These are phyloP conservation scores for Sinella curviseta DNA, from an alignment of 1,140 invertebrate species.

Conservation along the genomic window DNA sequence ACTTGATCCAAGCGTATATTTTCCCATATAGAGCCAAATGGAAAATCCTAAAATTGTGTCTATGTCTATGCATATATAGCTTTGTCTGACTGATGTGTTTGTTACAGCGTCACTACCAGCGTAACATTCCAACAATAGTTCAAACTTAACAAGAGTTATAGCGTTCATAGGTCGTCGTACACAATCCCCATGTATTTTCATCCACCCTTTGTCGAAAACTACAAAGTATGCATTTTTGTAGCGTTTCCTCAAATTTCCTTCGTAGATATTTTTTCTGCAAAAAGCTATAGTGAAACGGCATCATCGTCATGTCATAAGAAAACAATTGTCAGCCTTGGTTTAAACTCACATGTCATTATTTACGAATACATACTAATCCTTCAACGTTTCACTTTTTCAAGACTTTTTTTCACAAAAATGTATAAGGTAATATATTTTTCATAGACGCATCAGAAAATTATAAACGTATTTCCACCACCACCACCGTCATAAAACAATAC, in stretches of 20 bases:
- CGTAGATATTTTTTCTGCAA: not conserved
- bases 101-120: no score
- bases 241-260: conserved; percentile 3
- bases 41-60: not conserved
- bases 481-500: not conserved
- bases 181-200: not conserved
- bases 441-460: no score
- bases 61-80: not conserved
- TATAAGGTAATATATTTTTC: no score
- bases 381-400: conserved; percentile 9
- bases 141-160: not conserved
- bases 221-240: not conserved
- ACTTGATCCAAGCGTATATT: not conserved
- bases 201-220: not conserved
- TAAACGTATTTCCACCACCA: no score
- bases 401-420: not conserved
- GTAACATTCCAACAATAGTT: no score
- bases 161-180: not conserved
- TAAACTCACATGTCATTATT: conserved; percentile 9
- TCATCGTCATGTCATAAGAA: not conserved
- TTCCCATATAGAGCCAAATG: not conserved
- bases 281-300: not conserved
- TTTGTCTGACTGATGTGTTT: no score
- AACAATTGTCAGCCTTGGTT: conserved; percentile 18
- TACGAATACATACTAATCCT: not conserved